Percentiles rank a stretch among this genome's conserved stretches.
Evolutionary conservation across 1,140 invertebrate genomes (phyloP).

Genomic region (Teleogryllus occipitalis): DNA sequence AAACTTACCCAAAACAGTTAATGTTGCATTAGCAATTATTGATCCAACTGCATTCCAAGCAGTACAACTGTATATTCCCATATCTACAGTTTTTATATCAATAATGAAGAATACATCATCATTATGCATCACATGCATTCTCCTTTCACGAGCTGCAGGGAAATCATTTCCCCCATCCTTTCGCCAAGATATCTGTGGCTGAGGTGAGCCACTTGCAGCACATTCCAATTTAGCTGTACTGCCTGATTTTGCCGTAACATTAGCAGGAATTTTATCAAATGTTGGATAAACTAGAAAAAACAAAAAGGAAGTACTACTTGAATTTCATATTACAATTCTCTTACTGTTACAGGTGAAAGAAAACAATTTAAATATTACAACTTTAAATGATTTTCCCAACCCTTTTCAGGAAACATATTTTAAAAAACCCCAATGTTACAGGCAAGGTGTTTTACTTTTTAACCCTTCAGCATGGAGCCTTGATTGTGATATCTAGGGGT

Average conservation of each 20-base stretch:
- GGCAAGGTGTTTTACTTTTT: too few species aligned
- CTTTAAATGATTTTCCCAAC: too few species aligned
- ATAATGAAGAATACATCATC: conserved; percentile 90
- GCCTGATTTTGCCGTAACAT: conserved; percentile 76
- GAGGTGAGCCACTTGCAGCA: conserved; percentile 79
- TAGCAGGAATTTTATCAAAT: conserved; percentile 75
- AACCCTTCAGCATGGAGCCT: too few species aligned
- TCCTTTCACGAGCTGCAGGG: conserved; percentile 83
- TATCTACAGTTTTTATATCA: conserved; percentile 77
- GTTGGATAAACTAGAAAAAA: conserved; percentile 64
- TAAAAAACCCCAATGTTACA: too few species aligned
- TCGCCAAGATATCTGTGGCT: conserved; percentile 82
- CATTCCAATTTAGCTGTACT: conserved; percentile 83
- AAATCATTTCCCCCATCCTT: conserved; percentile 94
- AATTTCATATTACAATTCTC: too few species aligned
- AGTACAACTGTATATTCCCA: conserved; percentile 88
- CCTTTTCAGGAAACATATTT: too few species aligned
- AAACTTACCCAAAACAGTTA: conserved; percentile 66
- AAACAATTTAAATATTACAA: too few species aligned
- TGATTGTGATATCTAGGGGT: too few species aligned
- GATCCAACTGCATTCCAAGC: conserved; percentile 82
- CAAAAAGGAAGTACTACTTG: too few species aligned
- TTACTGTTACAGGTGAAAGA: too few species aligned
- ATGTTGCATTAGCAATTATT: conserved; percentile 78
- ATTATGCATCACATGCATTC: conserved; percentile 85